Percentiles rank a stretch among this genome's conserved stretches.
phyloP scores from a whole-genome alignment of 1,140 invertebrate species.

The Coelopa frigida region DNA sequence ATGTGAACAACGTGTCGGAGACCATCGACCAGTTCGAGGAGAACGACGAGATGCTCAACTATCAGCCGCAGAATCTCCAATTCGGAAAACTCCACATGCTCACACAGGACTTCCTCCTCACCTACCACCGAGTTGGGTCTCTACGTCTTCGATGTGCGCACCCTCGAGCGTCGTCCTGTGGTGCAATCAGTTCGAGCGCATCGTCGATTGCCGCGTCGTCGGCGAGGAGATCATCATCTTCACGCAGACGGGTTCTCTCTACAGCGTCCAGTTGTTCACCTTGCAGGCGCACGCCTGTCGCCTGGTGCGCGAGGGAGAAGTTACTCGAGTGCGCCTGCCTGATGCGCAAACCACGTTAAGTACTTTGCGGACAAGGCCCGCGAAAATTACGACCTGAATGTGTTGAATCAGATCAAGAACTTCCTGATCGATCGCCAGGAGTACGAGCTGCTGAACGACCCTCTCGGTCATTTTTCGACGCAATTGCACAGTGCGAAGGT shows the following conservation, averaged over 20 bases:
- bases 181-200: conserved; percentile 52
- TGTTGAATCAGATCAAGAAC: conserved; percentile 34
- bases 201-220: conserved; percentile 50
- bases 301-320: conserved; percentile 28
- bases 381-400: conserved; percentile 34
- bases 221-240: conserved; percentile 38
- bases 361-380: conserved; percentile 42
- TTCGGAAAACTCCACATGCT: conserved; percentile 58
- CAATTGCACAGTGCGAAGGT: conserved; percentile 35
- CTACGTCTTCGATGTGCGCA: conserved; percentile 62
- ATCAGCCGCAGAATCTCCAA: conserved; percentile 53
- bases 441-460: conserved; percentile 40
- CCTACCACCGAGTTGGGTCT: conserved; percentile 59
- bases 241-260: conserved; percentile 35
- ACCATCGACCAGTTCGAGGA: conserved; percentile 44
- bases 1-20: conserved; percentile 43
- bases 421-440: conserved; percentile 34
- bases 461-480: conserved; percentile 42
- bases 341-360: conserved; percentile 36
- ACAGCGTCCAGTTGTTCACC: conserved; percentile 27
- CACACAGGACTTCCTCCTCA: conserved; percentile 58
- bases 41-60: conserved; percentile 35
- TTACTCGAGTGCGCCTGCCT: conserved; percentile 32
- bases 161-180: conserved; percentile 54
- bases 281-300: conserved; percentile 25